These are phyloP conservation scores for Philereme vetulata DNA, from an alignment of 2,888 invertebrate species.

Conservation along the genomic window DNA sequence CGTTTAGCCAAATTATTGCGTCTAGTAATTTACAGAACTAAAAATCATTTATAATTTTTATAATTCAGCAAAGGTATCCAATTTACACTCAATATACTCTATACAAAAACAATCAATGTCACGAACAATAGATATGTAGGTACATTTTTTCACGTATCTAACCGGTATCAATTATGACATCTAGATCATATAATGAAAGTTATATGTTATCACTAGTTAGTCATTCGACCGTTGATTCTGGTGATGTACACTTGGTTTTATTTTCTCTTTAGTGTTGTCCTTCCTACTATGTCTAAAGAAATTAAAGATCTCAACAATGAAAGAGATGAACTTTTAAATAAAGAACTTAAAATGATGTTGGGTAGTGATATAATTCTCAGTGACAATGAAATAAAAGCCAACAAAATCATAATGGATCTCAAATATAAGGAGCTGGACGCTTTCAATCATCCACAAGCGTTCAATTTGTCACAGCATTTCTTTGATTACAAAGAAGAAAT, in stretches of 20 bases:
- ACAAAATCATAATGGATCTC: slow-evolving; percentile 83
- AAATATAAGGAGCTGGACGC: slow-evolving; percentile 81
- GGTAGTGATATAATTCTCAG: slow-evolving; percentile 81
- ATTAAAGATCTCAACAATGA: slow-evolving; percentile 46
- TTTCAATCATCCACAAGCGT: slow-evolving; percentile 72
- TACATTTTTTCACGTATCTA: no score
- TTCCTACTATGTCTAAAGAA: slow-evolving; percentile 31
- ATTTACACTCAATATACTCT: slow-evolving; percentile 10
- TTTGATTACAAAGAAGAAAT: slow-evolving; percentile 85
- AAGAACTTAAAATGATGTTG: slow-evolving; percentile 74
- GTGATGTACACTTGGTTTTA: slow-evolving; percentile 48
- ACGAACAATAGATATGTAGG: slow-evolving; percentile 5
- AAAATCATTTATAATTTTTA: neutral
- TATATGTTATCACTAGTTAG: neutral
- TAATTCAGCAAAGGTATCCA: slow-evolving; percentile 5
- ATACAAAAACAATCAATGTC: slow-evolving; percentile 8
- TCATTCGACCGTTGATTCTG: slow-evolving; percentile 20
- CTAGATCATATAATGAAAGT: neutral
- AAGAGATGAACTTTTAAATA: slow-evolving; percentile 73
- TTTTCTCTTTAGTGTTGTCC: slow-evolving; percentile 35
- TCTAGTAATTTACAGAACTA: slow-evolving; percentile 10
- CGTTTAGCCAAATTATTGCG: neutral
- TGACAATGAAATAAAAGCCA: slow-evolving; percentile 79
- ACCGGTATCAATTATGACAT: slow-evolving; percentile 1
- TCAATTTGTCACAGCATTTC: slow-evolving; percentile 87